phyloP scores from a whole-genome alignment of 2,113 vertebrate genomes.

The Heterocephalus glaber region DNA sequence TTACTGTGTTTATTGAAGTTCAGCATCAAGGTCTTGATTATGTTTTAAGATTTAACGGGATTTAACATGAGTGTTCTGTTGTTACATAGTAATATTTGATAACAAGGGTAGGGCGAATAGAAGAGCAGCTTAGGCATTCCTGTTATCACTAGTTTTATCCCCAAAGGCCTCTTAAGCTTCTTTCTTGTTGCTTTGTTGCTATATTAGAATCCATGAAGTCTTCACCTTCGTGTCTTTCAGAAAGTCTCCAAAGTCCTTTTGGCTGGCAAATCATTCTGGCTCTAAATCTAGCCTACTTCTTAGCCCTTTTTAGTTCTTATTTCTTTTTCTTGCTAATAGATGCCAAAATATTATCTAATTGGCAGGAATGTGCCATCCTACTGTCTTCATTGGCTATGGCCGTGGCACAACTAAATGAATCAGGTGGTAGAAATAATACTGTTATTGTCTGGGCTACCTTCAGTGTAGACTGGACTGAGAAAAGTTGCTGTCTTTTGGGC shows the following conservation, averaged over 20 bases:
- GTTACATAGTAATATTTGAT: neutral
- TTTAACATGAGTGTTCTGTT: neutral
- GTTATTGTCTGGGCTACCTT: neutral
- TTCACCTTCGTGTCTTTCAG: constrained; percentile 48
- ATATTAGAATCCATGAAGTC: neutral
- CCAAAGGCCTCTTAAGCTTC: neutral
- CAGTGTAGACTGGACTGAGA: neutral
- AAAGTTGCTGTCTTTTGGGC: constrained; percentile 33
- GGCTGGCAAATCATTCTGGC: neutral
- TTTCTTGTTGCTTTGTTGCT: neutral
- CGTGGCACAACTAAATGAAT: neutral
- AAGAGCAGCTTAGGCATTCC: neutral
- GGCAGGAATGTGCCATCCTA: neutral
- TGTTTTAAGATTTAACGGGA: neutral
- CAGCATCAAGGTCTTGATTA: neutral
- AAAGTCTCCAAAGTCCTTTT: constrained; percentile 51
- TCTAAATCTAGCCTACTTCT: neutral
- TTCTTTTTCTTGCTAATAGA: constrained; percentile 42
- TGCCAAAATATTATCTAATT: constrained; percentile 2
- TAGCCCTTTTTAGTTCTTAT: constrained; percentile 33
- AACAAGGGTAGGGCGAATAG: neutral
- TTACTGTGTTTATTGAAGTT: neutral
- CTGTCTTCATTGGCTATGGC: neutral
- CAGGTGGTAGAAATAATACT: constrained; percentile 8
- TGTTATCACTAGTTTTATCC: constrained; percentile 18